These are phyloP conservation scores for Cheilosia vernalis DNA, from an alignment of 2,888 invertebrate species.

Conservation along the genomic window DNA sequence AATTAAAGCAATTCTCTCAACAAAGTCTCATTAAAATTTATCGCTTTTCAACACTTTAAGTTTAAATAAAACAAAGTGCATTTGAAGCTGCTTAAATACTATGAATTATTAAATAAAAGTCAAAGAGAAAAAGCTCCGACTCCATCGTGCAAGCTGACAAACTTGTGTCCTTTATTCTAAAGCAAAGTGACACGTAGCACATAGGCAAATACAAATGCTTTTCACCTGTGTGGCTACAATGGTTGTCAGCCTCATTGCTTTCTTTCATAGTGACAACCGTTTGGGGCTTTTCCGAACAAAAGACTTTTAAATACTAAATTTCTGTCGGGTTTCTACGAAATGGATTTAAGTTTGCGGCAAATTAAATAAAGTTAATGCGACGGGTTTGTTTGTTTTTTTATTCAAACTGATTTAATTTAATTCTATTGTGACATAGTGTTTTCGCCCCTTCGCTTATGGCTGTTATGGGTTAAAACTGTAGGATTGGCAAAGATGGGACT, in stretches of 20 bases:
- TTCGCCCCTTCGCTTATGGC: too few species aligned
- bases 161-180: background rate
- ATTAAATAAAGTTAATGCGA: background rate
- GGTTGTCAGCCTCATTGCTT: background rate
- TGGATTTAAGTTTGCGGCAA: background rate
- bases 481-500: background rate
- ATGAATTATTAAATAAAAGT: background rate
- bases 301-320: background rate
- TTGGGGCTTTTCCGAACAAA: conserved; percentile 6
- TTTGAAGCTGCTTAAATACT: conserved; percentile 4
- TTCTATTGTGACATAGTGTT: too few species aligned
- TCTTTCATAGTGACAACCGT: conserved; percentile 1
- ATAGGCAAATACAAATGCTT: conserved; percentile 7
- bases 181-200: background rate
- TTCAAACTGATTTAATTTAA: background rate
- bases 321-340: background rate
- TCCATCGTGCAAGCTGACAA: conserved; percentile 9
- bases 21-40: too few species aligned
- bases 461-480: background rate
- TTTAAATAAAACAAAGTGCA: background rate
- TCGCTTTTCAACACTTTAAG: too few species aligned
- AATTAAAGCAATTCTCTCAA: too few species aligned
- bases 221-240: background rate
- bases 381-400: background rate
- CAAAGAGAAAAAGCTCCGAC: background rate